Base-by-base conservation (phyloP, 2,797 vertebrate genomes). In the Myotis findleyi region DNA sequence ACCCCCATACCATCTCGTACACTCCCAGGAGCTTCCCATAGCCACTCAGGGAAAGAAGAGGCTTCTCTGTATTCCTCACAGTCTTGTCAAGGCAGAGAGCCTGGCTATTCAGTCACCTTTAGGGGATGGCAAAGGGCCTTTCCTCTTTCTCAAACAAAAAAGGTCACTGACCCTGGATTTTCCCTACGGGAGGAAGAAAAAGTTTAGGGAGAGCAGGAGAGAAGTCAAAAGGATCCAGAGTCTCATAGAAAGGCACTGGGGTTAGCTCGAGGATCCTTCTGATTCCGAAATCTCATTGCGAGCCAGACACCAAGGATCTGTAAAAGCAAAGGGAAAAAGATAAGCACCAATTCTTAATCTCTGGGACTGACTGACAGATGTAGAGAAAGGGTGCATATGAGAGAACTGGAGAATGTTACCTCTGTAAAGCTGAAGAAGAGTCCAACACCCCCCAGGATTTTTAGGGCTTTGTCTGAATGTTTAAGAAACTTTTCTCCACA, bases 371-470 rank as follows among this genome's bases (percentile, higher is more conserved):
- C 38, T 38, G 69, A 21, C 6, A 55, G n/a, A 9, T 57, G 27
- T 49, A 75, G 38, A 25, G 53, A 62, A 76, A 75, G 18, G 51
- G 7, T 69, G 2, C 7, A 12, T 2, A 3, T 33, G 53, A 20
- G 4, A 23, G 33, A 82, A 49, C 1, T 53, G 18, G n/a, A 62
- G 30, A 44, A 47, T 11, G 97, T 98, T 95, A 99, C 99, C 99
- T 99, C 99, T 86, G 99, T 99, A 97, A 99, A 99, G 97, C 99
- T 99, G 98, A 99, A 99, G 98, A 99, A 99, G 36, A 99, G 99
- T 4, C 99, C 99, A 0, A 99, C 99, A 6, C 99, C 99, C 0
- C 99, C 99, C 13, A 99, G 98, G 97, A 99, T 99, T 98, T 99
- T 99, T 97, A 99, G 98, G n/a, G 98, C 99, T 97, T 99, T 99